phyloP scores from a whole-genome alignment of 2,888 invertebrate genomes.

The Orthosia cruda region DNA sequence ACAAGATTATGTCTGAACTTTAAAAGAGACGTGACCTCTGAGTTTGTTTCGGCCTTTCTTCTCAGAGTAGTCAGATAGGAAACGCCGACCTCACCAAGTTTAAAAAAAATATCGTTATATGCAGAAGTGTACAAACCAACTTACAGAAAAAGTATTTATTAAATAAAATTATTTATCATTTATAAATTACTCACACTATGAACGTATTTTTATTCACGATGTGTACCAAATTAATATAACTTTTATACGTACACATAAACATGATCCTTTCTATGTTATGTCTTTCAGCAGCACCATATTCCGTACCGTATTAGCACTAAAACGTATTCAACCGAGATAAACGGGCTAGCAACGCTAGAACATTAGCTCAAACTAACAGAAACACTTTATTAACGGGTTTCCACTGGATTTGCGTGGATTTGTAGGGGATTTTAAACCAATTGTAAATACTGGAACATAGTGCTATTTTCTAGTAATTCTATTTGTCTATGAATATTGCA shows the following conservation, averaged over 20 bases:
- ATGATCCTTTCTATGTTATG: background rate
- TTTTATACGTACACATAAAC: background rate
- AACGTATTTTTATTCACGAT: too few relatives aligned
- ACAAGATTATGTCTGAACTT: too few relatives aligned
- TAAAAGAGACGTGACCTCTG: too few relatives aligned
- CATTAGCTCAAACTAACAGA: constrained; percentile 40
- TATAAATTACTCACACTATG: too few relatives aligned
- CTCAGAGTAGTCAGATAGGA: too few relatives aligned
- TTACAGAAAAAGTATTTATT: too few relatives aligned
- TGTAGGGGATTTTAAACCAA: constrained; percentile 49
- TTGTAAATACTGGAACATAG: constrained; percentile 26
- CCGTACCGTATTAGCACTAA: background rate
- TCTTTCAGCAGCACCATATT: background rate
- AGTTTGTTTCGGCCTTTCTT: too few relatives aligned
- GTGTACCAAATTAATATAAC: too few relatives aligned
- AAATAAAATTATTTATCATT: too few relatives aligned
- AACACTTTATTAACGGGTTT: constrained; percentile 43
- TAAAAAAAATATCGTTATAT: too few relatives aligned
- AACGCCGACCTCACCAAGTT: too few relatives aligned
- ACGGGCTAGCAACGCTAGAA: constrained; percentile 18
- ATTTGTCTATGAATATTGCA: constrained; percentile 32
- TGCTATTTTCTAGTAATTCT: constrained; percentile 29
- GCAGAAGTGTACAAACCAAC: too few relatives aligned
- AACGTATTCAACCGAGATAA: constrained; percentile 13
- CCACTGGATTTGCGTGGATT: constrained; percentile 47